Evolutionary conservation across 2,888 invertebrate species (phyloP), one percentile per base, ranked within the genome.

Genomic region (Yponomeuta sedellus): DNA sequence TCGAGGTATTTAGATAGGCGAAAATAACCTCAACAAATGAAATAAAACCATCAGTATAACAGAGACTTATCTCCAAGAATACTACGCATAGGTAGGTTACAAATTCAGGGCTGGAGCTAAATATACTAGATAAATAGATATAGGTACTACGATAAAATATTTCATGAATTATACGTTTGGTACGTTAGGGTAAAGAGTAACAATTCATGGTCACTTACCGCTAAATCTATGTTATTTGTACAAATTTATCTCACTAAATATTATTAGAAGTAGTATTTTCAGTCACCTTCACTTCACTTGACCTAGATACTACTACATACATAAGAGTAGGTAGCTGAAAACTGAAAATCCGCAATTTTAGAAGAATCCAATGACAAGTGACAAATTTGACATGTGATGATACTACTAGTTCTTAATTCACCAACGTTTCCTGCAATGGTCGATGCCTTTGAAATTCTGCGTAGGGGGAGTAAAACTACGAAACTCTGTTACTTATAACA

Each of bases 91-190:
- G 44, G 44, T 52, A 16, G 44, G 44, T 52, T 52, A 52, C 16
- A 52, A 52, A 52, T 52, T 52, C 44, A 52, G 44, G 44, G 44
- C 44, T 52, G 16, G 44, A 52, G 44, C 44, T 52, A 52, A 52
- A 52, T 52, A 52, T 52, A 52, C 44, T 52, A 52, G 16, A 2
- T 52, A 52, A 52, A 52, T 52, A 34, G 34, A 8, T 34, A 34
- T 1, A 8, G 28, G 5, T 28, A 28, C 10, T 52, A 52, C 4
- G 0, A 3, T 16, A 16, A 52, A 52, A 52, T 34, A 34, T 52
- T 16, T 16, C 44, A 16, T 12, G 16, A 52, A 52, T 16, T 12
- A 3, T 16, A 52, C 16, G 16, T 52, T 52, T 16, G 8, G 16
- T 52, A 16, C 44, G 44, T 52, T 52, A 52, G 44, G 44, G 44